Base-by-base conservation (phyloP, 2,113 vertebrate species). In the Agelaius phoeniceus region DNA sequence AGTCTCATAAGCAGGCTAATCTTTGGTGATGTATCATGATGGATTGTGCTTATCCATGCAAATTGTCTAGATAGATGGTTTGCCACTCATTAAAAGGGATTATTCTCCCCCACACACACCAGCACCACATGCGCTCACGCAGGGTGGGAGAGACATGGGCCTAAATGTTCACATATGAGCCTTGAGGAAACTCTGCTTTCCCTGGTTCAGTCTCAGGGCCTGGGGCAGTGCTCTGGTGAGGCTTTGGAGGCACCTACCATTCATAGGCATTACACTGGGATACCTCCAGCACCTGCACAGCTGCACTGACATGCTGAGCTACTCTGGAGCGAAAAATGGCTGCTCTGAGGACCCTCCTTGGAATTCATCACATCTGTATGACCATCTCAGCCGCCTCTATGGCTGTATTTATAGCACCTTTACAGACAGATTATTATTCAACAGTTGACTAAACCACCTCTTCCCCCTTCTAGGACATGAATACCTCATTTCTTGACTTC, bases 1-100 rank as follows among this genome's bases (percentile, higher is more conserved):
- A 93, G 74, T 72, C 87, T 89, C 78, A 41, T 21, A 77, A 89
- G 84, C 89, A 89, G 74, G 92, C 80, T 97, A 95, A 97, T 94
- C 76, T 92, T 63, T 7, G 31, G 82, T 86, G 90, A 93, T 92
- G 72, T 65, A 68, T 84, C 52, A 78, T 88, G 95, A 96, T 90
- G 85, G 94, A 94, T 95, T 86, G 92, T 4, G 9, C 76, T 94
- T 95, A 93, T 35, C 84, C 91, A 85, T 54, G 84, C 84, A 93
- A 93, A 94, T 82, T 89, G 81, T 79, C 87, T 30, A 30, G 22
- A 44, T 20, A 74, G 83, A 92, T 9, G 49, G 44, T 76, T 93
- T 91, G 88, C 85, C 85, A 72, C 79, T 93, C 83, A 66, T 78
- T 81, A 88, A 87, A 93, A 80, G 61, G 76, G 83, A 92, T 88